Evolutionary conservation across 2,888 invertebrate species (phyloP).

Genomic region (Dysmachus trigonus): DNA sequence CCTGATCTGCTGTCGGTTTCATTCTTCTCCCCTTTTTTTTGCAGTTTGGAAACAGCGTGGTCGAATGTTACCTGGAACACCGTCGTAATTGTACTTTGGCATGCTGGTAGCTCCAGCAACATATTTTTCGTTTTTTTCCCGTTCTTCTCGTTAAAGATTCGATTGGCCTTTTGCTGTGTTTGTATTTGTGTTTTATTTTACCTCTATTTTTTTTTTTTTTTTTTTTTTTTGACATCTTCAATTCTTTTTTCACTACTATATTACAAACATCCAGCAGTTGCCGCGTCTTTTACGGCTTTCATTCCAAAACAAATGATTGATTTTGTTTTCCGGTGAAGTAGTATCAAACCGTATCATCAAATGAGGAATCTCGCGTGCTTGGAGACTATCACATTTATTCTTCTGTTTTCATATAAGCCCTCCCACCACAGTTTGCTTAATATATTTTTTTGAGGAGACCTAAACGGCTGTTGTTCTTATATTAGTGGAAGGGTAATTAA

Average conservation of each 20-base stretch:
- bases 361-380: conserved; percentile 1
- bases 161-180: conserved; percentile 7
- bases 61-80: neutral
- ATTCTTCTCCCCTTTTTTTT: neutral
- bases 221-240: neutral
- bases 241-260: neutral
- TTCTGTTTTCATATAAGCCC: neutral
- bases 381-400: neutral
- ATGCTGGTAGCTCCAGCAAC: neutral
- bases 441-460: neutral
- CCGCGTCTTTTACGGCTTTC: neutral
- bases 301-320: conserved; percentile 6
- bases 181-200: neutral
- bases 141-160: neutral
- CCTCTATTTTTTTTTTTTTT: too few relatives aligned
- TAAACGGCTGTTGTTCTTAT: neutral
- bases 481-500: neutral
- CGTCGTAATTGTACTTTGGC: neutral
- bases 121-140: neutral
- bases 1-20: neutral
- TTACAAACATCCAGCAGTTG: neutral
- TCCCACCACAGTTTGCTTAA: neutral
- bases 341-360: neutral
- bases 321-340: neutral
- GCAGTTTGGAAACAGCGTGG: neutral